A percentile compares a stretch with the other conserved stretches of the same genome.
Conservation (phyloP, 2,888 invertebrate genomes). For the Elysia crispata region DNA sequence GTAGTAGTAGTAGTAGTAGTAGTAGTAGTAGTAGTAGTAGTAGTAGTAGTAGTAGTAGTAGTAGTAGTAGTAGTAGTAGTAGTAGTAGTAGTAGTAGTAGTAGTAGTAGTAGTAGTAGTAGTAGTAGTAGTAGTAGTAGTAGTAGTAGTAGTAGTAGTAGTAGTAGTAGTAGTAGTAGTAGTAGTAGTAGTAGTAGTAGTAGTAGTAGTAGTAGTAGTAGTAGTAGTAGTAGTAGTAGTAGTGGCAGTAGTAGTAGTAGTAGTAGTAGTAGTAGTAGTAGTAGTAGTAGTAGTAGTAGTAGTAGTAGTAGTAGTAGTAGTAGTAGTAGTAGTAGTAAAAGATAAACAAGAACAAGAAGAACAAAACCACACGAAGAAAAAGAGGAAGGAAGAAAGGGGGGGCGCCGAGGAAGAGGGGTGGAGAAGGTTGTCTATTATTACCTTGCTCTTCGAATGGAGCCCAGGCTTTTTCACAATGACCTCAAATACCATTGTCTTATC, state of each 20-base stretch:
- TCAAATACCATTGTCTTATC: no score
- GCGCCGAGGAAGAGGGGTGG: no score
- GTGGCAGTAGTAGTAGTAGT: conserved; percentile 11
- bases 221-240: no score
- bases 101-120: not conserved
- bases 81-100: not conserved
- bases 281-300: conserved; percentile 20
- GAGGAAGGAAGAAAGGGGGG: no score
- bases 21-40: not conserved
- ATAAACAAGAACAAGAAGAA: no score
- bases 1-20: not conserved
- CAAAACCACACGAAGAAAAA: no score
- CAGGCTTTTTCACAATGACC: no score
- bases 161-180: not conserved
- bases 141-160: not conserved
- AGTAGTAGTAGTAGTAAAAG: no score
- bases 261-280: conserved; percentile 22
- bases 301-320: conserved; percentile 20
- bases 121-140: not conserved
- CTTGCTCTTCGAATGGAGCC: no score
- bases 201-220: conserved; percentile 9
- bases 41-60: not conserved
- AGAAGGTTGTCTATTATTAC: no score
- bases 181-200: conserved; percentile 2
- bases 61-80: conserved; percentile 11